phyloP scores from a whole-genome alignment of 2,113 vertebrate species.

The Empidonax alnorum region DNA sequence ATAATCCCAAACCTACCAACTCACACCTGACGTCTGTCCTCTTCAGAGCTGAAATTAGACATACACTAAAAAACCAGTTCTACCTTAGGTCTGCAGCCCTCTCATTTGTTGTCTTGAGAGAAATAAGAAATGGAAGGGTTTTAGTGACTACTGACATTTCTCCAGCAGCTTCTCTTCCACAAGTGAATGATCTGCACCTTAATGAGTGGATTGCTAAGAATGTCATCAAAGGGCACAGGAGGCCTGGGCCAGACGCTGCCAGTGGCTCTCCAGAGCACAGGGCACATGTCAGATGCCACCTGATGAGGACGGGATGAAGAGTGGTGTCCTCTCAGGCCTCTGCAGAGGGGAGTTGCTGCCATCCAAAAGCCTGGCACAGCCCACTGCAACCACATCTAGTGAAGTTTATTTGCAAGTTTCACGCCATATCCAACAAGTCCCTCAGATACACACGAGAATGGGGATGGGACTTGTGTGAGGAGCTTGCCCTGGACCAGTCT shows the following conservation, averaged over 20 bases:
- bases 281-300: background rate
- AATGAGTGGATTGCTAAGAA: background rate
- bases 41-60: background rate
- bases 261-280: background rate
- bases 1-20: background rate
- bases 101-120: background rate
- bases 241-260: background rate
- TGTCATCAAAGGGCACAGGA: background rate
- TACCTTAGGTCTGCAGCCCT: background rate
- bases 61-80: background rate
- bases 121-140: background rate
- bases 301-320: background rate
- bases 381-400: background rate
- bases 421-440: background rate
- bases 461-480: accelerated
- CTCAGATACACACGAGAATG: accelerated
- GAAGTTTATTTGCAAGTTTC: accelerated
- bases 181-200: background rate
- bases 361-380: background rate
- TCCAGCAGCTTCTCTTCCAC: background rate
- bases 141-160: background rate
- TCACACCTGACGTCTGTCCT: background rate
- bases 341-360: background rate
- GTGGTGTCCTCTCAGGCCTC: background rate
- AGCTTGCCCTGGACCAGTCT: background rate